Percentiles rank a stretch among this genome's conserved stretches.
Conservation (phyloP, 2,888 invertebrate species). For the Drosophila borealis region DNA sequence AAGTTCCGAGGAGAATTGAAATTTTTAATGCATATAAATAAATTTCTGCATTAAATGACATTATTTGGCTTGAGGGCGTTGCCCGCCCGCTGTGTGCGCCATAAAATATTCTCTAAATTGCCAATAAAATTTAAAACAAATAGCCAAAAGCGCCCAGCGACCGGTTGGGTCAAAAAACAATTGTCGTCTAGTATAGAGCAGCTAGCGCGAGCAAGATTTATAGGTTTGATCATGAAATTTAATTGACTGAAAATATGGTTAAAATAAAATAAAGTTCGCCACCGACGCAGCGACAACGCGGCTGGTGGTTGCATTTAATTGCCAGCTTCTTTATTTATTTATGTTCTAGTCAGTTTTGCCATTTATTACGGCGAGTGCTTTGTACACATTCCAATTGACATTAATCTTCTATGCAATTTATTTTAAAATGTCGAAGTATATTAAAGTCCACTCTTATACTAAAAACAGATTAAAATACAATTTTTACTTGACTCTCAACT, state of each 20-base stretch:
- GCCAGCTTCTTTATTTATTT: constrained; percentile 43
- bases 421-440: constrained; percentile 5
- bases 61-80: constrained; percentile 61
- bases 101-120: constrained; percentile 79
- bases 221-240: constrained; percentile 82
- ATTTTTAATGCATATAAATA: constrained; percentile 66
- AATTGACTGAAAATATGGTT: constrained; percentile 84
- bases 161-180: constrained; percentile 49
- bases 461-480: not conserved
- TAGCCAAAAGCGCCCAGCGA: constrained; percentile 56
- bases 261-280: constrained; percentile 45
- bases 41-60: constrained; percentile 72
- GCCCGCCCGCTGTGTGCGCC: constrained; percentile 65
- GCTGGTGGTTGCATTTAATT: constrained; percentile 50
- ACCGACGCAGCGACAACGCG: constrained; percentile 5
- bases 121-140: constrained; percentile 79
- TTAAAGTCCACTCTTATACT: not conserved
- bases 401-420: constrained; percentile 19
- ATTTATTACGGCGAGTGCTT: constrained; percentile 28
- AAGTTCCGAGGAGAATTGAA: constrained; percentile 34
- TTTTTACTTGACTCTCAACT: not conserved
- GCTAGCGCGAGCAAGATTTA: constrained; percentile 71
- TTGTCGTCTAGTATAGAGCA: constrained; percentile 47
- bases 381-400: constrained; percentile 12
- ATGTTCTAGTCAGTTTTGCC: constrained; percentile 29